Base-by-base conservation (phyloP, 2,888 invertebrate genomes). In the Netelia fuscicornis region DNA sequence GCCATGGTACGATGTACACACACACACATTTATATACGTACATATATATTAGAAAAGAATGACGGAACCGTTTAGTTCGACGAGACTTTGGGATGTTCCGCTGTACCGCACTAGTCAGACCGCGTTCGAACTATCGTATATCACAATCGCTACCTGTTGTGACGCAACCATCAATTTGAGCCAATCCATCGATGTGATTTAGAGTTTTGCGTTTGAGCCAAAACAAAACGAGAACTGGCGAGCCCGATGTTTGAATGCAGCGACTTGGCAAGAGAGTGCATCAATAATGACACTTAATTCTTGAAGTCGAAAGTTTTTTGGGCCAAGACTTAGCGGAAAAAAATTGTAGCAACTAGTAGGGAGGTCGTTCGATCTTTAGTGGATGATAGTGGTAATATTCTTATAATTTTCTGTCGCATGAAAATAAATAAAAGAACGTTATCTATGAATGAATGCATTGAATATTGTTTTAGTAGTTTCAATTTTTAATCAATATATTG, bases 71-170 rank as follows among this genome's bases (percentile, higher is more conserved):
- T 25, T 42, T 17, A 17, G 37, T 37, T 65, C 20, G 1, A n/a
- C 58, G 20, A 20, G 2, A 20, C 20, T 58, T 23, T 58, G 58
- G 9, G 8, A 58, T 58, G 10, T 23, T 9, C 0, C 20, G 13
- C 48, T 11, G 48, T 13, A 13, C 48, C 13, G 11, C 48, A 48
- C 13, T 48, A 48, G 48, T 48, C 13, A 48, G 48, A 13, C 13
- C 48, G 48, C 13, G 48, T 0, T 48, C 2, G 1, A 13, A 48
- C 2, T 48, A 48, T 48, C 48, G 20, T 58, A 37, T 13, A 17
- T 48, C 64, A 62, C 48, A 20, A 65, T 84, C 52, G 17, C 72
- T 84, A 81, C 81, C 76, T 84, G 76, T 84, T 84, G 44, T 6
- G n/a, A 44, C 62, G 54, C 9, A 44, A 13, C 54, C 68, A 67